phyloP scores from a whole-genome alignment of 2,113 vertebrate genomes.

The Sitta europaea region DNA sequence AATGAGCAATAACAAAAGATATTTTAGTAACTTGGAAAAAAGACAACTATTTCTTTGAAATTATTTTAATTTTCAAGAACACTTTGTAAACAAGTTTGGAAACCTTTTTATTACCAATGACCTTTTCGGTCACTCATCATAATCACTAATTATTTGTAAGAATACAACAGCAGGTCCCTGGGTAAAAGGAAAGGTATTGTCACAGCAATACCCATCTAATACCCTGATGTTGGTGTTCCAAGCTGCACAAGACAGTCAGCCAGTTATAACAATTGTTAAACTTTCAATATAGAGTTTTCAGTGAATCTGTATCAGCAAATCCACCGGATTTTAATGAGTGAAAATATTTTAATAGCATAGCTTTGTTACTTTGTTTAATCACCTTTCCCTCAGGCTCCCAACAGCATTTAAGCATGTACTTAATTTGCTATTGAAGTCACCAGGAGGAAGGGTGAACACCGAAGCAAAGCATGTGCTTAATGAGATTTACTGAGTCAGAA shows the following conservation, averaged over 20 bases:
- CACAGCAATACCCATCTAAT: not conserved
- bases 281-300: not conserved
- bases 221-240: not conserved
- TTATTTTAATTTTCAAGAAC: not conserved
- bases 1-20: not conserved
- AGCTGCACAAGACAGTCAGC: not conserved
- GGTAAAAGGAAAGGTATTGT: not conserved
- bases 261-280: not conserved
- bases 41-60: not conserved
- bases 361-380: slow-evolving; percentile 35
- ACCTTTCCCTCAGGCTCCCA: slow-evolving; percentile 8
- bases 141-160: not conserved
- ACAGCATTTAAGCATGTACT: slow-evolving; percentile 30
- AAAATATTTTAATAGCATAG: not conserved
- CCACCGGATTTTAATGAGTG: slow-evolving; percentile 8
- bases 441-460: not conserved
- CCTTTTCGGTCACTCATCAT: not conserved
- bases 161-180: not conserved
- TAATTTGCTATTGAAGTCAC: slow-evolving; percentile 27
- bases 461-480: slow-evolving; percentile 17
- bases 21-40: not conserved
- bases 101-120: not conserved
- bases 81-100: not conserved
- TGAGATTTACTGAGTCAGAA: slow-evolving; percentile 47
- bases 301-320: not conserved